These are phyloP conservation scores for Zaprionus obscuricornis DNA, from an alignment of 2,888 invertebrate genomes.

Conservation along the genomic window DNA sequence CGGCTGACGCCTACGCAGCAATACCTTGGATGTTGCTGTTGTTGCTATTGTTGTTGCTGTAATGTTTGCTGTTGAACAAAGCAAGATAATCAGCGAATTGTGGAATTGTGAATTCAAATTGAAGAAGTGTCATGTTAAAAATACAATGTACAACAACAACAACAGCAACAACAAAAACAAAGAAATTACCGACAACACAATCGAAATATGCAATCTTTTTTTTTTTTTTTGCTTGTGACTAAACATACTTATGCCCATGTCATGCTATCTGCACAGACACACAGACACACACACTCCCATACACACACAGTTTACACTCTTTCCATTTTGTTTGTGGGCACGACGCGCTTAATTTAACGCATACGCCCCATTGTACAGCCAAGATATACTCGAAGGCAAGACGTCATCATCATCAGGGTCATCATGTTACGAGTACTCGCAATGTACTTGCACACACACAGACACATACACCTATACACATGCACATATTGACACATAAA, in stretches of 20 bases:
- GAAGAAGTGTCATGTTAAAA: conserved; percentile 53
- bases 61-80: conserved; percentile 34
- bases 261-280: conserved; percentile 41
- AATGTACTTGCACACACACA: conserved; percentile 3
- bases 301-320: conserved; percentile 7
- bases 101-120: conserved; percentile 35
- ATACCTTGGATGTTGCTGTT: conserved; percentile 2
- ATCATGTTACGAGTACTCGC: conserved; percentile 48
- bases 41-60: neutral
- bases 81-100: conserved; percentile 49
- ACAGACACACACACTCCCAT: conserved; percentile 1
- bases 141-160: neutral
- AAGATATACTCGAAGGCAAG: no score
- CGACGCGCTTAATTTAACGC: conserved; percentile 65
- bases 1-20: conserved; percentile 62
- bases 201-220: conserved; percentile 46
- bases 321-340: conserved; percentile 45
- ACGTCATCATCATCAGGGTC: conserved; percentile 58
- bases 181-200: conserved; percentile 38
- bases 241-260: conserved; percentile 45
- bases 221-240: no score
- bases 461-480: conserved; percentile 9
- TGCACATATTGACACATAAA: no score
- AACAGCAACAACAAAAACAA: conserved; percentile 23
- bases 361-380: conserved; percentile 64